Evolutionary conservation across 2,888 invertebrate genomes (phyloP).

Genomic region (Pyrochroa serraticornis): DNA sequence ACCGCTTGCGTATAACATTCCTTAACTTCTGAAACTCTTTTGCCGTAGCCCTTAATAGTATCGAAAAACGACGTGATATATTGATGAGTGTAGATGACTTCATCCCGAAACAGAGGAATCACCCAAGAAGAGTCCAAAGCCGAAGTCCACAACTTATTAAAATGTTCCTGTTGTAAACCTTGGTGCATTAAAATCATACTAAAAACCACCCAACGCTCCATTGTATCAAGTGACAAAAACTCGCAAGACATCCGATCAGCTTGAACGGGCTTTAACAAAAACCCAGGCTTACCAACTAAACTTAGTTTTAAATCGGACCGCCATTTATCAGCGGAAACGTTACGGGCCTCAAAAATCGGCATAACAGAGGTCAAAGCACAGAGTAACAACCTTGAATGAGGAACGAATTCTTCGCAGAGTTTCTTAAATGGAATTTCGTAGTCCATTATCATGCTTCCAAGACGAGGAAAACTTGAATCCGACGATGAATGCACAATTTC

Average conservation of each 20-base stretch:
- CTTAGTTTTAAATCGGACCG: slow-evolving; percentile 91
- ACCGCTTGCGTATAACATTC: slow-evolving; percentile 91
- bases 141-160: slow-evolving; percentile 88
- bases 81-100: slow-evolving; percentile 94
- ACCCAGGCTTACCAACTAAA: slow-evolving; percentile 92
- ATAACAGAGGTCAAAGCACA: slow-evolving; percentile 88
- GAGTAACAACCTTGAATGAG: slow-evolving; percentile 86
- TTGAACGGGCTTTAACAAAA: slow-evolving; percentile 90
- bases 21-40: slow-evolving; percentile 93
- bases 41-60: slow-evolving; percentile 90
- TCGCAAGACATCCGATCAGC: slow-evolving; percentile 97
- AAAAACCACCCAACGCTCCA: slow-evolving; percentile 98
- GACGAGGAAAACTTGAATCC: slow-evolving; percentile 90
- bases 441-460: slow-evolving; percentile 97
- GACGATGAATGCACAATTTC: slow-evolving; percentile 90
- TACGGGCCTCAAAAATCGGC: slow-evolving; percentile 86
- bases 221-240: slow-evolving; percentile 90
- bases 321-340: slow-evolving; percentile 93
- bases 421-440: slow-evolving; percentile 96
- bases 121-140: slow-evolving; percentile 95
- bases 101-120: slow-evolving; percentile 92
- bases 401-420: slow-evolving; percentile 94
- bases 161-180: slow-evolving; percentile 79
- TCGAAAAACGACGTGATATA: slow-evolving; percentile 94
- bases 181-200: slow-evolving; percentile 92